phyloP scores from a whole-genome alignment of 2,888 invertebrate genomes.

The Epistrophe grossulariae region DNA sequence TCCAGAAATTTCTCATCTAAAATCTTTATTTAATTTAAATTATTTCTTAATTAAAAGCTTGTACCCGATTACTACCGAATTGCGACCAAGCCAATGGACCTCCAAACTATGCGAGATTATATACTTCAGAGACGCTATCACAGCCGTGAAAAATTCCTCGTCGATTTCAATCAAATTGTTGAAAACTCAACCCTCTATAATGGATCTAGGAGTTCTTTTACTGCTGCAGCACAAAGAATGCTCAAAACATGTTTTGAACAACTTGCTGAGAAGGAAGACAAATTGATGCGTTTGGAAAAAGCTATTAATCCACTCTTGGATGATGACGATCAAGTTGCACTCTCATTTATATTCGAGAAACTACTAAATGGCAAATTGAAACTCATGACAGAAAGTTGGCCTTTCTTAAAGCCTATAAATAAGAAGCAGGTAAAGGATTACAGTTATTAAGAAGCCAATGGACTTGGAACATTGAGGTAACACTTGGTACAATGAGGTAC shows the following conservation, averaged over 20 bases:
- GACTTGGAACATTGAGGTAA: too few species aligned
- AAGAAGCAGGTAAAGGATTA: conserved; percentile 97
- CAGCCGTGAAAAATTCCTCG: conserved; percentile 96
- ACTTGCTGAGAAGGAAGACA: conserved; percentile 96
- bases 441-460: conserved; percentile 95
- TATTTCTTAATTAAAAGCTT: conserved; percentile 82
- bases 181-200: conserved; percentile 97
- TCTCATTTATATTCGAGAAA: conserved; percentile 96
- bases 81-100: conserved; percentile 96
- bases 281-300: conserved; percentile 97
- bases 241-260: conserved; percentile 93
- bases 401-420: conserved; percentile 98
- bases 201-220: conserved; percentile 93
- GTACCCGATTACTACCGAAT: conserved; percentile 98
- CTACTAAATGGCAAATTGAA: conserved; percentile 94
- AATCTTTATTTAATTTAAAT: not conserved
- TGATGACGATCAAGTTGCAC: conserved; percentile 97
- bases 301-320: conserved; percentile 99
- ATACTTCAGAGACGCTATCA: conserved; percentile 95
- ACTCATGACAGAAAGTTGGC: conserved; percentile 95
- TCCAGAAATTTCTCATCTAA: too few species aligned
- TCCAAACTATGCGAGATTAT: conserved; percentile 97
- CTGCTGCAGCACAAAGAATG: conserved; percentile 95
- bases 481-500: too few species aligned
- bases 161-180: conserved; percentile 97